phyloP scores from a whole-genome alignment of 2,113 vertebrate species.

The Nothobranchius kuhntae region DNA sequence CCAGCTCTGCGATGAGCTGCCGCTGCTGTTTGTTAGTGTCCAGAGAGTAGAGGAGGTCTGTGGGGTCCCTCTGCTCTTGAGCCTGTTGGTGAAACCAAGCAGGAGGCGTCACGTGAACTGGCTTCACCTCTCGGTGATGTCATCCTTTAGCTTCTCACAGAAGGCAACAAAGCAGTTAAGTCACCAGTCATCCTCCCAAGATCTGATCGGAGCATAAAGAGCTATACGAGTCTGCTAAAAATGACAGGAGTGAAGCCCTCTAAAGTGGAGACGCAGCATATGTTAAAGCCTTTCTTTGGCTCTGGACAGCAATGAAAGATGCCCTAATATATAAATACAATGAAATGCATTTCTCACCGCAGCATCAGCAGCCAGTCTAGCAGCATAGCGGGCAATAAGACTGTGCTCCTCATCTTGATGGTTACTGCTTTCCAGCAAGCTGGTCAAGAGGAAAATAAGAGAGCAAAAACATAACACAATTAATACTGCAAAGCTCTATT shows the following conservation, averaged over 20 bases:
- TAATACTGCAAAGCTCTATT: slow-evolving; percentile 1
- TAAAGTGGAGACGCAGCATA: slow-evolving; percentile 11
- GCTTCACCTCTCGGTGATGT: slow-evolving; percentile 51
- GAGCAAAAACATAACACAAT: slow-evolving; percentile 39
- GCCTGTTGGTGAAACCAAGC: slow-evolving; percentile 77
- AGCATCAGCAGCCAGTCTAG: slow-evolving; percentile 94
- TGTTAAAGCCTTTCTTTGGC: slow-evolving; percentile 21
- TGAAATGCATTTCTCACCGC: slow-evolving; percentile 82
- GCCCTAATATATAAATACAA: slow-evolving; percentile 36
- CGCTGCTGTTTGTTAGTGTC: slow-evolving; percentile 97
- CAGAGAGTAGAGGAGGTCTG: slow-evolving; percentile 92
- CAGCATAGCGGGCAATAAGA: slow-evolving; percentile 97
- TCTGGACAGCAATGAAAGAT: slow-evolving; percentile 26
- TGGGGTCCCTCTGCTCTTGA: slow-evolving; percentile 86
- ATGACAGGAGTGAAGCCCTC: slow-evolving; percentile 13
- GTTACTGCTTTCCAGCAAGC: slow-evolving; percentile 90
- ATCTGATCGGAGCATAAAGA: slow-evolving; percentile 26
- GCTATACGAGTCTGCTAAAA: slow-evolving; percentile 15
- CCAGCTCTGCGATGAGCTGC: slow-evolving; percentile 97
- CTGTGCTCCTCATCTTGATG: slow-evolving; percentile 97
- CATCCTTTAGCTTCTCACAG: slow-evolving; percentile 42
- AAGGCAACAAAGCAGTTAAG: slow-evolving; percentile 45
- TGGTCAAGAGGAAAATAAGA: slow-evolving; percentile 67
- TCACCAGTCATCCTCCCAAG: slow-evolving; percentile 49
- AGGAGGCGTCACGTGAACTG: slow-evolving; percentile 44